Evolutionary conservation across 2,888 invertebrate genomes (phyloP), one percentile per base, ranked within the genome.

Genomic region (Drosophila peninsularis): DNA sequence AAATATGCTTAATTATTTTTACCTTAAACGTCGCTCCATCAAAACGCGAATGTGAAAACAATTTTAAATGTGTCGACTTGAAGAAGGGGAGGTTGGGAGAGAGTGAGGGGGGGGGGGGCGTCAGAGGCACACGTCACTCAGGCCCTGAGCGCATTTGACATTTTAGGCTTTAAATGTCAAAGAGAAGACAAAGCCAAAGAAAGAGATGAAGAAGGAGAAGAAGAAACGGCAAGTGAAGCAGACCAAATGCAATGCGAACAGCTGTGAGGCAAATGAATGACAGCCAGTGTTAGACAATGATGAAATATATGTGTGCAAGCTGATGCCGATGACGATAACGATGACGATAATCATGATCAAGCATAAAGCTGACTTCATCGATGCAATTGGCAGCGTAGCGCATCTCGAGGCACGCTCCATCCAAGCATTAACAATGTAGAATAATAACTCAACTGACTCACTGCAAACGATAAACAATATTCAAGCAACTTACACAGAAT

Each of bases 1-100:
- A 86, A 88, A 89, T 89, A 85, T 90, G 89, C 80, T 88, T 86
- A 90, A 86, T 90, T 90, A 86, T 86, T 86, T 86, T 90, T 86
- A 90, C 90, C 90, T 90, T 83, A 85, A 89, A 90, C 76, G 84
- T 86, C 72, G 78, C 82, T 76, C 63, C 85, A 87, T 81, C 85
- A 78, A 89, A 84, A 68, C 71, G 73, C 82, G 86, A 76, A 80
- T 85, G 74, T 74, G 80, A 77, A 86, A 80, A 80, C 82, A 88
- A 82, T 85, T 84, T 63, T 65, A 88, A 72, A 68, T 36, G 39
- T 17, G 41, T 7, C n/a, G n/a, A n/a, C n/a, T n/a, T n/a, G n/a
- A n/a, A n/a, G n/a, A 37, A 37, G 3, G 17, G 0, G 45, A 21
- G 21, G 11, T 30, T 11, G 17, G 13, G 42, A 41, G 14, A 9